These are phyloP conservation scores for Kryptolebias ocellatus DNA, from an alignment of 2,797 vertebrate genomes.

Conservation along the genomic window DNA sequence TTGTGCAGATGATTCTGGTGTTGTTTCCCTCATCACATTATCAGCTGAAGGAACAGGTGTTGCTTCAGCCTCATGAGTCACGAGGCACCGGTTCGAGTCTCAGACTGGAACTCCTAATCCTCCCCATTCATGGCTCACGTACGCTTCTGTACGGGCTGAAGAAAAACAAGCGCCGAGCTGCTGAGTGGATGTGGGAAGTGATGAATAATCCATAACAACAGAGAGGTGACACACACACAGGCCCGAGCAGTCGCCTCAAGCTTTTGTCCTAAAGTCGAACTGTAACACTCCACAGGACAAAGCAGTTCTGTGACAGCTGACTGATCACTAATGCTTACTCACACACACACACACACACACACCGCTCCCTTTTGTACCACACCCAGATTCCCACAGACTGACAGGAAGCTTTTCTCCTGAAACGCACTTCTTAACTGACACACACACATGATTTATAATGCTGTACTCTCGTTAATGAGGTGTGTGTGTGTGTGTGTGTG, in stretches of 20 bases:
- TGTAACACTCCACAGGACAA: constrained; percentile 65
- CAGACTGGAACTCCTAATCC: constrained; percentile 29
- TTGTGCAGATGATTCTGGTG: neutral
- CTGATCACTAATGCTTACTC: constrained; percentile 73
- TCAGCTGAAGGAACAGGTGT: constrained; percentile 14
- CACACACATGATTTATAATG: constrained; percentile 17
- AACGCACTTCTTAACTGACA: constrained; percentile 18
- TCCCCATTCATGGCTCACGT: constrained; percentile 8
- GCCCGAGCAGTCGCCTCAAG: constrained; percentile 37
- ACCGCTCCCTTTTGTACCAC: constrained; percentile 36
- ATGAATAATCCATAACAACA: constrained; percentile 49
- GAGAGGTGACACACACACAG: constrained; percentile 24
- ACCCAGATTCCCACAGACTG: constrained; percentile 54
- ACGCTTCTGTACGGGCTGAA: neutral
- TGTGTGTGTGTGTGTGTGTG: neutral
- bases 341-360: constrained; percentile 36
- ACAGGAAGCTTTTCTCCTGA: constrained; percentile 17
- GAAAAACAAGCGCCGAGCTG: constrained; percentile 53
- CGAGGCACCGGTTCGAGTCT: neutral
- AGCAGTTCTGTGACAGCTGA: constrained; percentile 67
- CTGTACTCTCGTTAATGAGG: constrained; percentile 5
- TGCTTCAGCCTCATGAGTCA: constrained; percentile 46
- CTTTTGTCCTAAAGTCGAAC: constrained; percentile 60
- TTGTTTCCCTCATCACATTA: neutral
- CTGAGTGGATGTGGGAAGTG: constrained; percentile 40